Base-by-base conservation (phyloP, 1,140 invertebrate genomes). In the Leptopilina clavipes region DNA sequence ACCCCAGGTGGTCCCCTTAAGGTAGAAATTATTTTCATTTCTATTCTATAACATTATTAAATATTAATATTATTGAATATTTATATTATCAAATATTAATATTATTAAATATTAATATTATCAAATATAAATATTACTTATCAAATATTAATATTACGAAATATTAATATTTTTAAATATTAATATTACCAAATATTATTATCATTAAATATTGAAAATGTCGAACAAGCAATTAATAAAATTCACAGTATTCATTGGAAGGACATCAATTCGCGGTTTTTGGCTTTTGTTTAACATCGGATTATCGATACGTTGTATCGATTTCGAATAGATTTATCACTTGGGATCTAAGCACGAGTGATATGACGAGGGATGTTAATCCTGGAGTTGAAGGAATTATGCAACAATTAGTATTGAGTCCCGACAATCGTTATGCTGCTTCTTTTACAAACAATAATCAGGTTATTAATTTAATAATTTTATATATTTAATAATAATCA, bases 181-280 rank as follows among this genome's bases (percentile, higher is more conserved):
- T n/a, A n/a, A n/a, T n/a, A n/a, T n/a, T n/a, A n/a, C n/a, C n/a
- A n/a, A n/a, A n/a, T n/a, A n/a, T n/a, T n/a, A n/a, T n/a, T n/a
- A 31, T 31, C 5, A 31, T 31, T 31, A 31, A 31, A 31, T 31
- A n/a, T n/a, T n/a, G n/a, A n/a, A n/a, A n/a, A n/a, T n/a, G n/a
- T n/a, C n/a, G n/a, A n/a, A n/a, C n/a, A n/a, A n/a, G n/a, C n/a
- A 31, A 31, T 31, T 31, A 31, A 31, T 31, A 31, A 17, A 76
- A 90, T 92, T 18, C 8, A 8, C 89, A 97, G 94, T 99, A 98
- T 86, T 99, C 98, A 0, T 88, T 99, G 48, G 98, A 99, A 92
- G 98, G 97, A 1, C 98, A 99, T 91, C 97, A 98, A 84, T 99
- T 99, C 89, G 98, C 98, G 0, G 97, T 99, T 0, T 99, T 99